Conservation (phyloP, 1,140 invertebrate species). For the Drosophila auraria region DNA sequence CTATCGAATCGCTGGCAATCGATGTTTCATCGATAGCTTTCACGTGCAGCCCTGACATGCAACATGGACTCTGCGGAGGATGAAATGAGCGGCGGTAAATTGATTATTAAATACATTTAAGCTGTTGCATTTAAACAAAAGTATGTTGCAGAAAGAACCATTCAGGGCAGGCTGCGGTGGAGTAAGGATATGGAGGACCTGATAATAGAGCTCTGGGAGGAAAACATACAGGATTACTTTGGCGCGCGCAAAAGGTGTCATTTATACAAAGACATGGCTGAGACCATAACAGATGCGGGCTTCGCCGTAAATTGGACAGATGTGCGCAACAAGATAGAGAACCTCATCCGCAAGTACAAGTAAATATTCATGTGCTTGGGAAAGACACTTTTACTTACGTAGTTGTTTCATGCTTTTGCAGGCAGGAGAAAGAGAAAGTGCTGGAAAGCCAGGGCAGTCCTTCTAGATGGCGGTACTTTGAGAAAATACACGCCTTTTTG, state of each 20-base stretch:
- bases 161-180: background rate
- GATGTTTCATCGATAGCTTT: background rate
- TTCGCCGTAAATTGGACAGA: background rate
- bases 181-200: background rate
- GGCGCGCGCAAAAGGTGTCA: slow-evolving; percentile 1
- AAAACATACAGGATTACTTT: background rate
- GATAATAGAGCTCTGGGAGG: slow-evolving; percentile 6
- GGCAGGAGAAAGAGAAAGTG: background rate
- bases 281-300: background rate
- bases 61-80: slow-evolving; percentile 7
- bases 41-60: background rate
- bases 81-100: background rate
- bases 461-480: slow-evolving; percentile 1
- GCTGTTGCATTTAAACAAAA: background rate
- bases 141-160: background rate
- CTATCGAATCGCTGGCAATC: background rate
- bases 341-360: slow-evolving; percentile 2
- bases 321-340: slow-evolving; percentile 8
- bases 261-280: background rate
- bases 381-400: background rate
- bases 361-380: too few relatives aligned
- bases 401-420: background rate
- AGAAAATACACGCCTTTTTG: background rate
- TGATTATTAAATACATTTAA: background rate
- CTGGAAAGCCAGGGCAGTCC: background rate